Conservation (phyloP, 2,888 invertebrate genomes). For the Spatulosminthurus flaviceps region DNA sequence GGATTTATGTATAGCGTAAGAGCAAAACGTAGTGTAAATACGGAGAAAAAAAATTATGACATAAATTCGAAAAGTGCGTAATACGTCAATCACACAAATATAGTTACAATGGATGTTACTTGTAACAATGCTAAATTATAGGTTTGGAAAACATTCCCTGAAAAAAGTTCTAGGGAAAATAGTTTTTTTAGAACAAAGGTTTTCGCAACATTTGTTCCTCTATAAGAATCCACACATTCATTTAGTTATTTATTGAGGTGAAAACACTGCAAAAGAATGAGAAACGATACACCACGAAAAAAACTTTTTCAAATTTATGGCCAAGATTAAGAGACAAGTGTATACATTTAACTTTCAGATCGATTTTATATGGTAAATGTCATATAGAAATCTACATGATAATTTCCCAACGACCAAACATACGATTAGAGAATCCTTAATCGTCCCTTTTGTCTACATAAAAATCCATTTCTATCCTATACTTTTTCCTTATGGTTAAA, state of each 20-base stretch:
- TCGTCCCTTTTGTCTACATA: conserved; percentile 30
- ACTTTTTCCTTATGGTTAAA: too few relatives aligned
- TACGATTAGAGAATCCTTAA: conserved; percentile 36
- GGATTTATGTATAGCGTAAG: background rate
- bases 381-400: conserved; percentile 24
- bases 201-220: too few relatives aligned
- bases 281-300: too few relatives aligned
- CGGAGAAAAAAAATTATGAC: background rate
- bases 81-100: background rate
- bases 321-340: conserved; percentile 24
- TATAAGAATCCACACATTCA: too few relatives aligned
- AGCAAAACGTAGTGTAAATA: background rate
- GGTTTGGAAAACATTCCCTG: too few relatives aligned
- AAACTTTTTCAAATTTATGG: too few relatives aligned
- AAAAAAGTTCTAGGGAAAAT: too few relatives aligned
- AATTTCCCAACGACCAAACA: conserved; percentile 33
- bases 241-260: too few relatives aligned
- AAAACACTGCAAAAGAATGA: too few relatives aligned
- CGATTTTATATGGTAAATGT: conserved; percentile 18
- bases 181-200: too few relatives aligned
- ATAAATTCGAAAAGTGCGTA: background rate
- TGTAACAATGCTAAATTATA: too few relatives aligned
- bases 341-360: conserved; percentile 31
- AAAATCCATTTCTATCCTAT: too few relatives aligned
- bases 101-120: background rate